Evolutionary conservation across 2,113 vertebrate species (phyloP), one percentile per base, ranked within the genome.

Genomic region (Rhadina sibilatrix): DNA sequence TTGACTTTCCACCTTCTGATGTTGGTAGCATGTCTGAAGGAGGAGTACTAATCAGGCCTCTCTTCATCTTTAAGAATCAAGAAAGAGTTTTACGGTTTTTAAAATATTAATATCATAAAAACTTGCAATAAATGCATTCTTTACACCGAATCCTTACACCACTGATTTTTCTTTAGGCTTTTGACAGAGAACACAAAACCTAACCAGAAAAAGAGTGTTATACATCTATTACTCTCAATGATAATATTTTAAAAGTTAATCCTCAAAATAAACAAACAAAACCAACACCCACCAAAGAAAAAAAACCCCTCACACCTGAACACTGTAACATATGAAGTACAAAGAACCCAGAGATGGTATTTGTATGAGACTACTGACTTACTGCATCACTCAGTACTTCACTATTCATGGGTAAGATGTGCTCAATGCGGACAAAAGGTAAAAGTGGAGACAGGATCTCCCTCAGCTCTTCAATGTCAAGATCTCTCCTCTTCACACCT

Each of bases 1-100:
- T 99, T 68, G 99, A 99, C 93, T 99, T 99, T 30, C 99, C 99
- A 66, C 99, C 98, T 96, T 99, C 99, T 24, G 99, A 98, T 23
- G 98, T 99, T 89, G 99, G 99, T 75, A 99, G 98, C 99, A 99
- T 99, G 97, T 99, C 99, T 95, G 99, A 99, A 77, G 99, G 99
- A 95, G 99, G 99, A 85, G 99, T 99, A 97, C 99, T 99, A 94
- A 99, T 99, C 98, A 99, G 98, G 94, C 99, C 99, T 96, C 99
- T 98, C 97, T 99, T 99, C 97, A 99, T 98, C 99, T 99, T 98
- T 87, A 94, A 96, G 87, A 96, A 89, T 95, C 83, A 95, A 93
- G 89, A 94, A 94, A 86, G 33, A 92, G 35, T 93, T 96, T 95
- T 8, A 81, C 0, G 18, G 1, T 2, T 1, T 85, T 86, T 82